Conservation (phyloP, 2,113 vertebrate species). For the Brachypodius melanocephalos region DNA sequence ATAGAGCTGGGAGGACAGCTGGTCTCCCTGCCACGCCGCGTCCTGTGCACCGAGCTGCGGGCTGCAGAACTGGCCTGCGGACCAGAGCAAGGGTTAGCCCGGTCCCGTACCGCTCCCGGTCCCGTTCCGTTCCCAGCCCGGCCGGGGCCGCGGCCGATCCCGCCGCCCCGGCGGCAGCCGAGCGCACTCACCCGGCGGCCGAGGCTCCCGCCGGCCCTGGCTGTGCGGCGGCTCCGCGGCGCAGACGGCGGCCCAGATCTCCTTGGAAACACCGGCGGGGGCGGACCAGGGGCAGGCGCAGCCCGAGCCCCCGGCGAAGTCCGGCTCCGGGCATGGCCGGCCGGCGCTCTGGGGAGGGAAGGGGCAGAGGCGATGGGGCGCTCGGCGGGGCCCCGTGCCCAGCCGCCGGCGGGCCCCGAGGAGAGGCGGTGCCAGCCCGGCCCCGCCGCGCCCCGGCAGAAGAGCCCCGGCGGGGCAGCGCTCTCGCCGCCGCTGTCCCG, state of each 20-base stretch:
- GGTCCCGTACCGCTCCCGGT: background rate
- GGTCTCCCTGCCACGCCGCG: conserved; percentile 72
- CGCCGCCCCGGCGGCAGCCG: background rate
- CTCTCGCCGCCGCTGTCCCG: background rate
- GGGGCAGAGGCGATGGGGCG: background rate
- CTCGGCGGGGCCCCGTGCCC: background rate
- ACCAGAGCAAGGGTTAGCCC: background rate
- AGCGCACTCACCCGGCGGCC: conserved; percentile 67
- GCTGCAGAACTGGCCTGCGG: conserved; percentile 38
- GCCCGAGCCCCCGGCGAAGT: conserved; percentile 75
- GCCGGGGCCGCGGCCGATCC: background rate
- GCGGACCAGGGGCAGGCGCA: conserved; percentile 72
- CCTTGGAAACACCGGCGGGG: conserved; percentile 87
- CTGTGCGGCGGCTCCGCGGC: conserved; percentile 73
- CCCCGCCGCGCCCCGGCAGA: background rate
- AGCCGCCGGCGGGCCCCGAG: background rate
- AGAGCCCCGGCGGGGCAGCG: background rate
- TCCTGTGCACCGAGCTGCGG: conserved; percentile 22
- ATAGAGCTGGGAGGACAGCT: conserved; percentile 86
- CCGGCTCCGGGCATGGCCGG: conserved; percentile 78
- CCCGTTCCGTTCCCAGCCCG: background rate
- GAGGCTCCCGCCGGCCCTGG: conserved; percentile 63
- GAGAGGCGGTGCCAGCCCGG: background rate
- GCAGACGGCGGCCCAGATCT: conserved; percentile 85
- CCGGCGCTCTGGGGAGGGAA: conserved; percentile 72